Base-by-base conservation (phyloP, 2,113 vertebrate species). In the Limnothrissa miodon region DNA sequence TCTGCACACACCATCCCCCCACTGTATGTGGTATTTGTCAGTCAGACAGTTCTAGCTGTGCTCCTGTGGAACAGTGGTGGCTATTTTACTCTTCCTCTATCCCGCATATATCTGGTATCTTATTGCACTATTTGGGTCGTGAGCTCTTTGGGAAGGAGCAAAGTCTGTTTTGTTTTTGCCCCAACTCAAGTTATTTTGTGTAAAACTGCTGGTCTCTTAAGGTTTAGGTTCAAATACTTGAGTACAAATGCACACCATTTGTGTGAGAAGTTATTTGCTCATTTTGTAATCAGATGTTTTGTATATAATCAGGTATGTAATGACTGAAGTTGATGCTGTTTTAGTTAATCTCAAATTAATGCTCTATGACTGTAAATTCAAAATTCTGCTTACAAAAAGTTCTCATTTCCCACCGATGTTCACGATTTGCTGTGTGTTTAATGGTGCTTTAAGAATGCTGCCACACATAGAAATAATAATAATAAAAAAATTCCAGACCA, bases 391-490 rank as follows among this genome's bases (percentile, higher is more conserved):
- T 74, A 74, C 66, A 33, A 74, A 9, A 74, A 74, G 66, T 74
- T 74, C 51, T 56, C 21, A 74, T 74, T 74, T 74, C 17, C 10
- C 29, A 33, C 15, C 29, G 5, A 39, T 74, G 66, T 74, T 74
- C 66, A 74, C 66, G 36, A 74, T 33, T 74, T 74, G 15, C 17
- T 74, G 66, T 70, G 62, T 70, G 86, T 84, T 85, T 87, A 78
- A 87, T 87, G 90, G 91, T 93, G 91, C 92, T 93, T 91, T 92
- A 89, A 86, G 85, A 86, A 87, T 91, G 56, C 80, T 88, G 88
- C 87, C 90, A 86, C 86, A 86, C 88, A 88, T 85, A 86, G 84
- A 90, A 90, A 59, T 94, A 93, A 92, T 94, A 93, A n/a, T n/a
- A n/a, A n/a, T n/a, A n/a, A n/a, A 92, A 93, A 59, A 84, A 87